Evolutionary conservation across 1,140 invertebrate genomes (phyloP), one percentile per base, ranked within the genome.

Genomic region (Heliconius nattereri): DNA sequence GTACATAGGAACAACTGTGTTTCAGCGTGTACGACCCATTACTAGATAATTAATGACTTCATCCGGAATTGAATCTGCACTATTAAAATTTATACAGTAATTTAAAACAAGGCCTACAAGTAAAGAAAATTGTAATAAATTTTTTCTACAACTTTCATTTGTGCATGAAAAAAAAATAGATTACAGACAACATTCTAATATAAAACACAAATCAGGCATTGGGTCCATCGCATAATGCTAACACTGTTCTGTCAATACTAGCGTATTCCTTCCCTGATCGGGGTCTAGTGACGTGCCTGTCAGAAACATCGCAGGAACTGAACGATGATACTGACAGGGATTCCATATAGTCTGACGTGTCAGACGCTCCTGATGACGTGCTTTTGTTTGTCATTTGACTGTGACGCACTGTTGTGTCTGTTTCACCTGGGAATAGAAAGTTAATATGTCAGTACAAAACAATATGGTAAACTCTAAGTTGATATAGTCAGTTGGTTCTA

Each of bases 341-440:
- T 90, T 98, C 97, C 87, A 98, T 97, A 89, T 98, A 98, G 94
- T 98, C 97, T 1, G 97, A 97, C 95, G 97, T 97, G 88, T 98
- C 97, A 0, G 97, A 98, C n/a, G 97, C 97, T 20, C 97, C 97
- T 82, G 97, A 97, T 77, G 97, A 97, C 0, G 97, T 97, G 83
- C 92, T 93, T 76, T 92, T 90, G 71, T 81, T 90, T 3, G 91
- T 90, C 71, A 92, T 74, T 13, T 92, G 90, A 79, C 91, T 91
- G 86, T 94, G 96, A 92, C 87, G 96, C 84, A 76, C 95, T 94
- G 90, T 96, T 52, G 82, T 83, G 73, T 92, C 91, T 16, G 85
- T 60, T 74, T 93, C 89, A n/a, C 76, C 86, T 90, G 86, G 9
- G 54, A 78, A 73, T 29, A 5, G 11, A 3, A 57, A 57, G 2